phyloP scores from a whole-genome alignment of 2,888 invertebrate species.

The Cerastis rubricosa region DNA sequence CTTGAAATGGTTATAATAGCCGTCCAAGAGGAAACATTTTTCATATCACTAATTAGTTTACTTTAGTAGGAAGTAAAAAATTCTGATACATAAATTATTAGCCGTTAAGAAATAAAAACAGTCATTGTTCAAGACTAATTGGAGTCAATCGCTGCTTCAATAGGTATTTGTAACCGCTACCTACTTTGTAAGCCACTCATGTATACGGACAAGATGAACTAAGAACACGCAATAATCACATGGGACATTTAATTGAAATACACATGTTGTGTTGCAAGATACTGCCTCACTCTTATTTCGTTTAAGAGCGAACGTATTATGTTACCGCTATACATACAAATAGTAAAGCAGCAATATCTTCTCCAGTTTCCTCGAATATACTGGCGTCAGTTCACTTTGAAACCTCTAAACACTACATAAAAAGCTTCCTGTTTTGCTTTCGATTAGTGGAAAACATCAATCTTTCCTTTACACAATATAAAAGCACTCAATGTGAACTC shows the following conservation, averaged over 20 bases:
- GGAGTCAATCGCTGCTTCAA: constrained; percentile 42
- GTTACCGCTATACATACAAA: constrained; percentile 38
- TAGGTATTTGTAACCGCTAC: constrained; percentile 36
- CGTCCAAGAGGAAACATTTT: constrained; percentile 35
- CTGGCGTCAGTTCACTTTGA: constrained; percentile 58
- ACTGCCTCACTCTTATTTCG: constrained; percentile 30
- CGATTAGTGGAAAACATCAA: constrained; percentile 73
- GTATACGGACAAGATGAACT: constrained; percentile 41
- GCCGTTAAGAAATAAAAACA: constrained; percentile 12
- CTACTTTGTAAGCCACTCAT: constrained; percentile 37
- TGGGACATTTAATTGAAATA: constrained; percentile 61
- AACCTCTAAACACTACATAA: constrained; percentile 66
- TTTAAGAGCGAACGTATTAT: constrained; percentile 14
- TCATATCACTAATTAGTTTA: constrained; percentile 30
- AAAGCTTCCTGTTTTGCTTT: constrained; percentile 69
- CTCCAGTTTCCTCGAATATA: constrained; percentile 42
- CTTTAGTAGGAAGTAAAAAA: constrained; percentile 10
- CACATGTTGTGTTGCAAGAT: constrained; percentile 36
- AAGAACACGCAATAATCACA: constrained; percentile 61
- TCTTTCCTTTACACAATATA: constrained; percentile 74
- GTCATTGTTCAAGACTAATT: constrained; percentile 34
- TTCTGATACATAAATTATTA: constrained; percentile 9
- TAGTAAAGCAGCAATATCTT: constrained; percentile 33
- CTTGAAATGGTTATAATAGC: constrained; percentile 46
- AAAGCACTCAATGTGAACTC: constrained; percentile 76